A percentile compares a stretch with the other conserved stretches of the same genome.
Evolutionary conservation across 2,113 vertebrate species (phyloP).

Genomic region (Prunella fulvescens): DNA sequence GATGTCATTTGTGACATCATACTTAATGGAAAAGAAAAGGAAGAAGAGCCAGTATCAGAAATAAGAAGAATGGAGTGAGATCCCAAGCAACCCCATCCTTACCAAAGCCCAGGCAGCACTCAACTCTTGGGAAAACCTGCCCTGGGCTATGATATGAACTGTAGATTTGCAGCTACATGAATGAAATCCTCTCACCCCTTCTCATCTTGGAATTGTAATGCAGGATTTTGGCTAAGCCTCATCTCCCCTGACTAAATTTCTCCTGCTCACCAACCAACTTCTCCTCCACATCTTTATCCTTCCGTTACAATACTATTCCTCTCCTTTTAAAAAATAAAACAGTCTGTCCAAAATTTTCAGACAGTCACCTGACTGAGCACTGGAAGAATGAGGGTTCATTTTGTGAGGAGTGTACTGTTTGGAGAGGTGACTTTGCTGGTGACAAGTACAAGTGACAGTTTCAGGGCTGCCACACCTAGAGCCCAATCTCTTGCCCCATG

Average conservation of each 20-base stretch:
- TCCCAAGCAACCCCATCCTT: accelerated
- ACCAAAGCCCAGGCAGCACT: accelerated
- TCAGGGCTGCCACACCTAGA: neutral
- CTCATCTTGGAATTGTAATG: neutral
- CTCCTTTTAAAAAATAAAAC: neutral
- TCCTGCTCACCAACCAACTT: neutral
- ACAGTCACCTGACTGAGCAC: accelerated
- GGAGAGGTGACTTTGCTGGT: neutral
- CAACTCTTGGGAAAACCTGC: neutral
- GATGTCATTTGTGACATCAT: slow-evolving; percentile 58
- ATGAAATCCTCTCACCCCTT: neutral
- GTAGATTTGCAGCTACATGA: accelerated
- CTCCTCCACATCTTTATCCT: neutral
- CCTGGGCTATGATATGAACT: accelerated
- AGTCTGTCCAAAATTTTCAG: neutral
- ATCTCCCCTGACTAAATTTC: neutral
- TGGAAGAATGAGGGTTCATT: accelerated
- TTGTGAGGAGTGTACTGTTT: neutral
- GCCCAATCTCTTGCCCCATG: accelerated
- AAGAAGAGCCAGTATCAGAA: slow-evolving; percentile 3
- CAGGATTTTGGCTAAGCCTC: neutral
- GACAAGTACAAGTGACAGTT: neutral
- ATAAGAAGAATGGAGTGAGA: neutral
- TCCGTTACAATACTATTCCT: neutral
- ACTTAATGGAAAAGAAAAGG: slow-evolving; percentile 19